A percentile compares a stretch with the other conserved stretches of the same genome.
Conservation (phyloP, 2,113 vertebrate species). For the Hyla sarda region DNA sequence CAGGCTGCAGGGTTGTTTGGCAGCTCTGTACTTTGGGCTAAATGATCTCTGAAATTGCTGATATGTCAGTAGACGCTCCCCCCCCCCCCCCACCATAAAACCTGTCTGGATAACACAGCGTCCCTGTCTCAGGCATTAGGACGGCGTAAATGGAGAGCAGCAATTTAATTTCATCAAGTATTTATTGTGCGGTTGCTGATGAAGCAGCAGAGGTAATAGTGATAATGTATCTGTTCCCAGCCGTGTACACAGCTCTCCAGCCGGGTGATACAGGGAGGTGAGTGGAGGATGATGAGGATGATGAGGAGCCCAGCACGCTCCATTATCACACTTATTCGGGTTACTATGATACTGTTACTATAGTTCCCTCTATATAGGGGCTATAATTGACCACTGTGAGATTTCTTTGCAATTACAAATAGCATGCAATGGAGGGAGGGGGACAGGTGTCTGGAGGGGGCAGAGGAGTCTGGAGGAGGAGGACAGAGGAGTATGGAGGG, state of each 20-base stretch:
- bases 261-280: background rate
- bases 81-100: background rate
- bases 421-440: too few species aligned
- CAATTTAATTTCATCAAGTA: constrained; percentile 40
- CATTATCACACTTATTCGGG: background rate
- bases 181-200: constrained; percentile 47
- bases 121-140: background rate
- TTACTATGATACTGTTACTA: too few species aligned
- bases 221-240: constrained; percentile 20
- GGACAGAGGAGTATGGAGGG: too few species aligned
- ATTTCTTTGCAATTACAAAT: too few species aligned
- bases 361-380: background rate
- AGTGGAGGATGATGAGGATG: background rate
- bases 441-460: too few species aligned
- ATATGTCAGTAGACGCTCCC: background rate
- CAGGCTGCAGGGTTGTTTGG: background rate
- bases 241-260: background rate
- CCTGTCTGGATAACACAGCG: background rate
- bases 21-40: background rate
- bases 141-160: constrained; percentile 23
- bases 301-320: background rate
- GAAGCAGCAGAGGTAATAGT: constrained; percentile 4
- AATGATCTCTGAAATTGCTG: constrained; percentile 14
- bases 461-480: too few species aligned
- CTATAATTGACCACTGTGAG: too few species aligned